These are phyloP conservation scores for Drosophila pandora DNA, from an alignment of 1,140 invertebrate genomes.

Conservation along the genomic window DNA sequence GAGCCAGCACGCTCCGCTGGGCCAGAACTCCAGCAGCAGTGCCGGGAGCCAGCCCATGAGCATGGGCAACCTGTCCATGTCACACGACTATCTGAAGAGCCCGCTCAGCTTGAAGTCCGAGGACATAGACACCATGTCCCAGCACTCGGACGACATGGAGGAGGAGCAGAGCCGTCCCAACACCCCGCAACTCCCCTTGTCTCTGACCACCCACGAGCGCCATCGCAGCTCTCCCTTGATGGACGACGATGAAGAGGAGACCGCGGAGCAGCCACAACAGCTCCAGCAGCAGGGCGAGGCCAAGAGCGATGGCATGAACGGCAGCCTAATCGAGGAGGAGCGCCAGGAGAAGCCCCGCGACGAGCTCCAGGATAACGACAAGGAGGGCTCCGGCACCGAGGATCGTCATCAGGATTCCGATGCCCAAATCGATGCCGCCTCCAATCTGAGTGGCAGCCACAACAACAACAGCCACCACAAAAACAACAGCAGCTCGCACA, in stretches of 20 bases:
- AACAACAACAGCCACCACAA: slow-evolving; percentile 85
- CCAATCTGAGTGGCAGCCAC: slow-evolving; percentile 60
- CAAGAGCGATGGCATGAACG: slow-evolving; percentile 49
- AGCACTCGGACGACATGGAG: slow-evolving; percentile 83
- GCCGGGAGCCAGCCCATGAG: slow-evolving; percentile 75
- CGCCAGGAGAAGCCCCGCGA: slow-evolving; percentile 47
- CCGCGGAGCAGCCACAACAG: slow-evolving; percentile 19
- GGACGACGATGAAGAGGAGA: slow-evolving; percentile 59
- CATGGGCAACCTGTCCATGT: slow-evolving; percentile 76
- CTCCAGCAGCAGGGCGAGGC: slow-evolving; percentile 28
- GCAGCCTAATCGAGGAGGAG: slow-evolving; percentile 49
- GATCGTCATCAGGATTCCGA: slow-evolving; percentile 27
- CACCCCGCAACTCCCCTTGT: slow-evolving; percentile 79
- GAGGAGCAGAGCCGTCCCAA: slow-evolving; percentile 73
- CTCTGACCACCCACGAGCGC: slow-evolving; percentile 80
- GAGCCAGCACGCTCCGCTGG: slow-evolving; percentile 73
- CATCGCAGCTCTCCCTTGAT: slow-evolving; percentile 71
- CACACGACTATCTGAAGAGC: slow-evolving; percentile 83
- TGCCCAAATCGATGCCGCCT: slow-evolving; percentile 12
- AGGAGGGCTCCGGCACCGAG: slow-evolving; percentile 46
- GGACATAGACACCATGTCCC: slow-evolving; percentile 83
- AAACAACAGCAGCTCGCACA: slow-evolving; percentile 67
- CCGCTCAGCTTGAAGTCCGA: slow-evolving; percentile 82
- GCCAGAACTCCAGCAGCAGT: slow-evolving; percentile 76
- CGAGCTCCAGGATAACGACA: slow-evolving; percentile 24